phyloP scores from a whole-genome alignment of 2,113 vertebrate species.

The Dermatemys mawii region DNA sequence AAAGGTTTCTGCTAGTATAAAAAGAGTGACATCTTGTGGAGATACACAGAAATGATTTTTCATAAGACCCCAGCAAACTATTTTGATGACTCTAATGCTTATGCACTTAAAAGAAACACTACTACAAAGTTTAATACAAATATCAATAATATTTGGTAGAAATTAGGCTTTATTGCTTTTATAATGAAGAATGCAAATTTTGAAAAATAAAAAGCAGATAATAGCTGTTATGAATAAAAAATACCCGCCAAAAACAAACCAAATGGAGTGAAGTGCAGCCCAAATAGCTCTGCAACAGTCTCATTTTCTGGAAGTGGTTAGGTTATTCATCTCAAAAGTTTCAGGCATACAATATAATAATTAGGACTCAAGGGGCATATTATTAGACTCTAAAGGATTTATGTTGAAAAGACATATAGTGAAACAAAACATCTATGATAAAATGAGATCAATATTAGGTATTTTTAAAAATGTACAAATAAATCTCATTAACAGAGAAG shows the following conservation, averaged over 20 bases:
- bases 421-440: slow-evolving; percentile 22
- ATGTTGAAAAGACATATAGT: slow-evolving; percentile 20
- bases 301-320: slow-evolving; percentile 63
- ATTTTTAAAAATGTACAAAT: background rate
- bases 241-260: slow-evolving; percentile 24
- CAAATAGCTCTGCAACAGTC: slow-evolving; percentile 42
- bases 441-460: slow-evolving; percentile 36
- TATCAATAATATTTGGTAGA: slow-evolving; percentile 67
- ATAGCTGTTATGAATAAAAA: slow-evolving; percentile 41
- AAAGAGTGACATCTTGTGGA: slow-evolving; percentile 72
- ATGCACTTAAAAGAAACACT: slow-evolving; percentile 5
- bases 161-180: slow-evolving; percentile 80
- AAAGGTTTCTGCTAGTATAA: background rate
- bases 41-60: background rate
- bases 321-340: slow-evolving; percentile 8
- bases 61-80: background rate
- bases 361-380: background rate
- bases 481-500: slow-evolving; percentile 34
- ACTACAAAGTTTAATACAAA: slow-evolving; percentile 45
- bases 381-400: background rate
- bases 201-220: slow-evolving; percentile 12
- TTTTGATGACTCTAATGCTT: background rate
- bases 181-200: slow-evolving; percentile 62
- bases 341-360: slow-evolving; percentile 11
- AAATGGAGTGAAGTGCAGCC: slow-evolving; percentile 16